A percentile compares a stretch with the other conserved stretches of the same genome.
Conservation (phyloP, 1,140 invertebrate species). For the Lepidotrigona ventralis region DNA sequence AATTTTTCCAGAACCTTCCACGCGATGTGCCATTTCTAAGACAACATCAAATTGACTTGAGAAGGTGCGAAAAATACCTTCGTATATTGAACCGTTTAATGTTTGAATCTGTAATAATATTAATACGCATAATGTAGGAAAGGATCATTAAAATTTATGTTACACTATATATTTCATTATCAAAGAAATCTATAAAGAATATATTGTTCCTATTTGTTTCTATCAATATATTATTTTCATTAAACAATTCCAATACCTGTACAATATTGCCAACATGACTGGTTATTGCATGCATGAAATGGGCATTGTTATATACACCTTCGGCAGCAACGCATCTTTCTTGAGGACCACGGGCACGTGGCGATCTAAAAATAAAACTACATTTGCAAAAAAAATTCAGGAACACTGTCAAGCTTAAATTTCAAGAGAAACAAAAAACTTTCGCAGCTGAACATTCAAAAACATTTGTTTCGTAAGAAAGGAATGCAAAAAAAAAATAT, state of each 20-base stretch:
- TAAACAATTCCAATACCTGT: slow-evolving; percentile 78
- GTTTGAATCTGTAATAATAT: slow-evolving; percentile 83
- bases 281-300: slow-evolving; percentile 92
- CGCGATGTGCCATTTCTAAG: slow-evolving; percentile 90
- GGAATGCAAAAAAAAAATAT: background rate
- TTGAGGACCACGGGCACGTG: slow-evolving; percentile 80
- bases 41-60: slow-evolving; percentile 91
- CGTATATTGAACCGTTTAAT: slow-evolving; percentile 89
- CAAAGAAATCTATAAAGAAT: background rate
- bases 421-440: background rate
- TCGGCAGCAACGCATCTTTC: slow-evolving; percentile 84
- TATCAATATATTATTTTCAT: background rate
- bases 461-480: background rate
- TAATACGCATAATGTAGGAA: background rate
- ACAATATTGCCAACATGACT: slow-evolving; percentile 90
- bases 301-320: slow-evolving; percentile 92
- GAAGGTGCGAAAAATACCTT: slow-evolving; percentile 93
- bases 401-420: background rate
- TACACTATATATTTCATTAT: background rate
- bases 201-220: background rate
- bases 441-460: background rate
- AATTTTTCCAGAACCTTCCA: slow-evolving; percentile 85
- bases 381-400: background rate
- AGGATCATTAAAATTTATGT: background rate
- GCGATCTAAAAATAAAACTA: slow-evolving; percentile 79